Conservation (phyloP, 2,797 vertebrate species). For the Bradypodion ventrale region DNA sequence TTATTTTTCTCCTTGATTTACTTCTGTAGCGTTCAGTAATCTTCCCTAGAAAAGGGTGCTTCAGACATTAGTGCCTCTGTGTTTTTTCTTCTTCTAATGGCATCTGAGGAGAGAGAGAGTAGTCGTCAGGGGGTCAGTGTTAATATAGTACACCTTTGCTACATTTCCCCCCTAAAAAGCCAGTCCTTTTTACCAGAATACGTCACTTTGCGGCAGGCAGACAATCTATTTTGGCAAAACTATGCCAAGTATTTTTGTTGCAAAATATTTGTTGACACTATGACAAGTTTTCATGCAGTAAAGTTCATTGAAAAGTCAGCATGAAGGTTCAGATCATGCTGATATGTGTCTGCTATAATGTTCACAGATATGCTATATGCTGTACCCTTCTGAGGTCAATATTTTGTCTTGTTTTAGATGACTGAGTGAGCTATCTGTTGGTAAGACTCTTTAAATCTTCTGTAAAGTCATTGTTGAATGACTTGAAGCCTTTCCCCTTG, state of each 20-base stretch:
- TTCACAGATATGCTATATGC: not conserved
- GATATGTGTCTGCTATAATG: not conserved
- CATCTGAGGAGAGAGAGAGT: not conserved
- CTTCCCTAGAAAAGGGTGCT: not conserved
- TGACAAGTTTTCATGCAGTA: not conserved
- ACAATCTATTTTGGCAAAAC: constrained; percentile 25
- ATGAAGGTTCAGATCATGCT: constrained; percentile 9
- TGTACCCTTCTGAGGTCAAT: not conserved
- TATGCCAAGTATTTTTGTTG: constrained; percentile 8
- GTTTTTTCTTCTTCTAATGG: constrained; percentile 11
- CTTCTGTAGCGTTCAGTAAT: constrained; percentile 15
- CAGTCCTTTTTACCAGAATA: constrained; percentile 6
- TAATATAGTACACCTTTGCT: not conserved
- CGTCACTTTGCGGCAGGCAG: not conserved
- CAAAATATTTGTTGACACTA: not conserved
- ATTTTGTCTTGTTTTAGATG: constrained; percentile 9
- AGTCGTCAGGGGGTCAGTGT: not conserved
- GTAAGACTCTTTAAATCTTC: constrained; percentile 42
- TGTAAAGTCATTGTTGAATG: not conserved
- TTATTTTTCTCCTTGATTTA: not conserved
- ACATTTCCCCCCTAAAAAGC: not conserved
- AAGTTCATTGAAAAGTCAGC: constrained; percentile 10
- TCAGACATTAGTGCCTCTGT: not conserved
- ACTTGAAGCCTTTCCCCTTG: constrained; percentile 31
- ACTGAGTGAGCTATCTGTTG: not conserved